phyloP scores from a whole-genome alignment of 2,113 vertebrate species.

The Dipodomys spectabilis region DNA sequence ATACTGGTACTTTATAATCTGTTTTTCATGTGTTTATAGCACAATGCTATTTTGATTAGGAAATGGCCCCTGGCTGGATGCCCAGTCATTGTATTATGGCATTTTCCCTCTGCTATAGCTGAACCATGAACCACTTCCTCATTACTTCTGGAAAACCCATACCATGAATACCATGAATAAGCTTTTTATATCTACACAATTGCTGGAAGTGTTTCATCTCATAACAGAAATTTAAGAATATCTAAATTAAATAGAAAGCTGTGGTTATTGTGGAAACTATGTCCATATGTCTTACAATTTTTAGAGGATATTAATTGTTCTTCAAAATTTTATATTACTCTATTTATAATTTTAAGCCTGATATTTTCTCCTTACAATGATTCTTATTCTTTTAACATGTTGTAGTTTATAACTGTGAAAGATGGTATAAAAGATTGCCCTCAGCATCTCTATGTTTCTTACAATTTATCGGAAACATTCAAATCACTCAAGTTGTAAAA shows the following conservation, averaged over 20 bases:
- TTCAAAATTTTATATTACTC: neutral
- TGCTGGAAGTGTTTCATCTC: constrained; percentile 75
- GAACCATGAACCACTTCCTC: constrained; percentile 65
- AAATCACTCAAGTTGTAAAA: neutral
- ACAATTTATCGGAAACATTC: neutral
- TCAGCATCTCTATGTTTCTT: neutral
- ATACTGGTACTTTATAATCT: constrained; percentile 38
- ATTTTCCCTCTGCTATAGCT: constrained; percentile 52
- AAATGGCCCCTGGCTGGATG: constrained; percentile 57
- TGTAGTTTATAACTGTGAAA: constrained; percentile 1
- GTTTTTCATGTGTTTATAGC: constrained; percentile 65
- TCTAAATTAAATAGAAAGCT: constrained; percentile 43
- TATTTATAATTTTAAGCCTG: constrained; percentile 20
- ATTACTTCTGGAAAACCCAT: constrained; percentile 68
- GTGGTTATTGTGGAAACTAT: constrained; percentile 30
- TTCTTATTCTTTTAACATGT: constrained; percentile 1
- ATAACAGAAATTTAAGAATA: constrained; percentile 47
- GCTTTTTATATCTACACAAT: constrained; percentile 72
- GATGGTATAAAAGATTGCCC: neutral
- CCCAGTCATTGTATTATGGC: constrained; percentile 62
- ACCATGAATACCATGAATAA: constrained; percentile 13
- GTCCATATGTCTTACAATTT: neutral
- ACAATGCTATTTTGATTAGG: constrained; percentile 74
- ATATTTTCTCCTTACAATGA: neutral
- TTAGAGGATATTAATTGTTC: neutral